phyloP scores from a whole-genome alignment of 2,888 invertebrate genomes.

The Himalopsyche kuldschensis region DNA sequence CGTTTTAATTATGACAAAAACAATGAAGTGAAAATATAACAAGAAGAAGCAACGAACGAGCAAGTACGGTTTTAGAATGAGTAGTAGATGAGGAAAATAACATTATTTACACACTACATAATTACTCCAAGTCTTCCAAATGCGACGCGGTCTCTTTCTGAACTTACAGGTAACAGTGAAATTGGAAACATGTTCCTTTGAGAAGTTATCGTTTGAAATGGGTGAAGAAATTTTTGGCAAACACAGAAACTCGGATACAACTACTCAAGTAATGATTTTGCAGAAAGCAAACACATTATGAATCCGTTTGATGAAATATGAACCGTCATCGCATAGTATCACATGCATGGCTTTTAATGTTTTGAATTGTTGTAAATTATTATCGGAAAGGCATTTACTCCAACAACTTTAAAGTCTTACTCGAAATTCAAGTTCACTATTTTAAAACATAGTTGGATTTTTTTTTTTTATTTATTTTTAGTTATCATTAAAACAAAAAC shows the following conservation, averaged over 20 bases:
- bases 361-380: too few relatives aligned
- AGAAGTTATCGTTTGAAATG: not conserved
- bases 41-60: not conserved
- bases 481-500: too few relatives aligned
- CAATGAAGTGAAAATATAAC: not conserved
- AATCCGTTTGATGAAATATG: not conserved
- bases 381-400: too few relatives aligned
- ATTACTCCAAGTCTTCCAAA: not conserved
- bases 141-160: not conserved
- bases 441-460: too few relatives aligned
- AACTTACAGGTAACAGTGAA: not conserved
- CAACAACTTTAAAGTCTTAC: too few relatives aligned
- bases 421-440: too few relatives aligned
- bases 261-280: too few relatives aligned
- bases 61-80: not conserved
- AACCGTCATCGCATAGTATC: too few relatives aligned
- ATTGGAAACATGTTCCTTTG: not conserved
- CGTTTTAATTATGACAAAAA: not conserved
- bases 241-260: not conserved
- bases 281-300: not conserved
- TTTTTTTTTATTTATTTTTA: too few relatives aligned
- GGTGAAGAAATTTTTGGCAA: not conserved
- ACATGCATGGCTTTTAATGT: too few relatives aligned
- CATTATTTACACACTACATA: not conserved
- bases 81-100: not conserved